Evolutionary conservation across 2,888 invertebrate species (phyloP).

Genomic region (Drosophila testacea): DNA sequence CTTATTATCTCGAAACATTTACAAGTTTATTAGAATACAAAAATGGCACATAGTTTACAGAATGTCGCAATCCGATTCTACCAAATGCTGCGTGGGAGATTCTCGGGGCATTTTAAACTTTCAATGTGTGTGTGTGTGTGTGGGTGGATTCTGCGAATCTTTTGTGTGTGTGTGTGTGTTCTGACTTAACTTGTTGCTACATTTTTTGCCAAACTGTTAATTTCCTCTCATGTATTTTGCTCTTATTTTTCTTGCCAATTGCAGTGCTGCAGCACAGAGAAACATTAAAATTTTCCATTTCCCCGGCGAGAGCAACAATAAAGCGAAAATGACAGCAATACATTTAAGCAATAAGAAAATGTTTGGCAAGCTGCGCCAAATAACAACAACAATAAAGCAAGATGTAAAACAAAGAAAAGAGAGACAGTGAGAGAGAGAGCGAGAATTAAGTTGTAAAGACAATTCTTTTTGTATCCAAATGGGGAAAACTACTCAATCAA

Average conservation of each 20-base stretch:
- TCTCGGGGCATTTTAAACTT: constrained; percentile 20
- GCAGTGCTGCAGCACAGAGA: constrained; percentile 55
- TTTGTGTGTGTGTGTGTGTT: constrained; percentile 5
- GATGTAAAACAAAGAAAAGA: constrained; percentile 29
- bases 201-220: constrained; percentile 19
- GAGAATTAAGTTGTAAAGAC: constrained; percentile 6
- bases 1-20: constrained; percentile 33
- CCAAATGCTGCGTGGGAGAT: constrained; percentile 32
- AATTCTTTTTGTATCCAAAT: constrained; percentile 6
- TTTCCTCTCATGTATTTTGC: constrained; percentile 18
- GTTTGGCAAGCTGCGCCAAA: constrained; percentile 51
- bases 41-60: constrained; percentile 42
- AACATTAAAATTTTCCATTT: constrained; percentile 51
- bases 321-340: constrained; percentile 80
- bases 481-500: constrained; percentile 5
- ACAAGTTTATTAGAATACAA: constrained; percentile 44
- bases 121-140: background rate
- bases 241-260: constrained; percentile 27
- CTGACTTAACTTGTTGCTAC: constrained; percentile 22
- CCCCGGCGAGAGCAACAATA: constrained; percentile 54
- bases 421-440: background rate
- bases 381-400: constrained; percentile 47
- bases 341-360: constrained; percentile 74
- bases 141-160: constrained; percentile 17
- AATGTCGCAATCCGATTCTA: constrained; percentile 33